These are phyloP conservation scores for Drosophila trapezifrons DNA, from an alignment of 1,140 invertebrate species.

Conservation along the genomic window DNA sequence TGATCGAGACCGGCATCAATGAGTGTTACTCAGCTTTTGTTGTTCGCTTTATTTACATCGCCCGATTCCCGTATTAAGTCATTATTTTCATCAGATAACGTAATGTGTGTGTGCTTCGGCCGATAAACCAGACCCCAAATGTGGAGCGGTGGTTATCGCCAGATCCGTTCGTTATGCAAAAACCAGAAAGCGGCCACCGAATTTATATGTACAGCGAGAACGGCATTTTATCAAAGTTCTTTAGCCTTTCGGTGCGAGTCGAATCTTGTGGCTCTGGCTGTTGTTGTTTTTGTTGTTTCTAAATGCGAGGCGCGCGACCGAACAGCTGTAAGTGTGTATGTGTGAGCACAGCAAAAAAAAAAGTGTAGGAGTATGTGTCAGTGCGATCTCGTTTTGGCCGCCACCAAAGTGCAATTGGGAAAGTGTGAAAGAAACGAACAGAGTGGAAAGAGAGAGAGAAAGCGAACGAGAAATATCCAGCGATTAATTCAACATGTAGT, in stretches of 20 bases:
- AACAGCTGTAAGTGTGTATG: conserved; percentile 41
- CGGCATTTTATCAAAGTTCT: conserved; percentile 47
- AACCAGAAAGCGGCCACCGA: conserved; percentile 23
- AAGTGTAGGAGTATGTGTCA: conserved; percentile 21
- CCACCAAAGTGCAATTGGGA: conserved; percentile 34
- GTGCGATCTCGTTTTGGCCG: conserved; percentile 19
- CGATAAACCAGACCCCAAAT: conserved; percentile 2
- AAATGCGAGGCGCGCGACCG: conserved; percentile 31
- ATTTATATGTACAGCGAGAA: conserved; percentile 7
- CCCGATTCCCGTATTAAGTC: conserved; percentile 27
- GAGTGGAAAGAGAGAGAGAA: conserved; percentile 6
- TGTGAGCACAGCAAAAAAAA: conserved; percentile 15
- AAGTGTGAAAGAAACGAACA: conserved; percentile 21
- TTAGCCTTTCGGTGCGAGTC: conserved; percentile 48
- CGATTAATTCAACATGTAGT: conserved; percentile 1
- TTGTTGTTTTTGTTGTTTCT: conserved; percentile 35
- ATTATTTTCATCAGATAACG: conserved; percentile 28
- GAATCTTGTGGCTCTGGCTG: conserved; percentile 14
- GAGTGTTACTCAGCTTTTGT: conserved; percentile 19
- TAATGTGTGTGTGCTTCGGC: background rate
- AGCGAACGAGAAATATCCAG: conserved; percentile 12
- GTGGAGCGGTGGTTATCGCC: conserved; percentile 19
- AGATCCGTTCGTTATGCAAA: conserved; percentile 34
- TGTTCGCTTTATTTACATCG: conserved; percentile 29
- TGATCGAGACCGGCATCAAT: conserved; percentile 51